Base-by-base conservation (phyloP, 2,113 vertebrate species). In the Euleptes europaea region DNA sequence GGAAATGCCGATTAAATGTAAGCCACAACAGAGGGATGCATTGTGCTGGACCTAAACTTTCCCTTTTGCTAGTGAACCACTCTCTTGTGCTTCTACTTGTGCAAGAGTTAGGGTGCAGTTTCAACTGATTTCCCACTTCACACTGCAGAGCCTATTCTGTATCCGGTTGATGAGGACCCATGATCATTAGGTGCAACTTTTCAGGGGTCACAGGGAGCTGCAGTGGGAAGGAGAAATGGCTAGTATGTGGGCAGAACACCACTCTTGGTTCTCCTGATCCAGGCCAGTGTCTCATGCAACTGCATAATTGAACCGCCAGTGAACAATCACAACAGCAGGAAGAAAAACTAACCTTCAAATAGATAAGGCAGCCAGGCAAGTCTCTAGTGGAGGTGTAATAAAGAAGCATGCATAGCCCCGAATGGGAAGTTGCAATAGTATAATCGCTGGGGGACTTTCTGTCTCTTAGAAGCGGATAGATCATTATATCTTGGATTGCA, bases 281-380 rank as follows among this genome's bases (percentile, higher is more conserved):
- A 23, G 54, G 5, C 19, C 21, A 5, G 54, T 67, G 28, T 47
- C 14, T 57, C 33, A 10, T 0, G 0, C 65, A 54, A 14, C 7
- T 26, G 80, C 31, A 57, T 90, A 83, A 84, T 72, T 77, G 47
- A 54, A 2, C 49, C 73, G 63, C n/a, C 70, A 87, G 78, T 54
- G 67, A 44, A 3, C 74, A 17, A 71, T 51, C 35, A 40, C 73
- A 77, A 26, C 40, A 35, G 13, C 51, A 49, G 74, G 65, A 51
- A 69, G 33, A 19, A 67, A 76, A 90, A 76, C 80, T 83, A 35
- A 8, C 85, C 49, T 86, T 82, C n/a, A 70, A 3, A 77, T 71
- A 1, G 81, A n/a, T 66, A 84, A 80, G 38, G 78, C 49, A 2
- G 42, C 28, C 28, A 44, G 84, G 54, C 8, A 54, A 83, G 9